Base-by-base conservation (phyloP, 2,113 vertebrate species). In the Ariopsis seemanni region DNA sequence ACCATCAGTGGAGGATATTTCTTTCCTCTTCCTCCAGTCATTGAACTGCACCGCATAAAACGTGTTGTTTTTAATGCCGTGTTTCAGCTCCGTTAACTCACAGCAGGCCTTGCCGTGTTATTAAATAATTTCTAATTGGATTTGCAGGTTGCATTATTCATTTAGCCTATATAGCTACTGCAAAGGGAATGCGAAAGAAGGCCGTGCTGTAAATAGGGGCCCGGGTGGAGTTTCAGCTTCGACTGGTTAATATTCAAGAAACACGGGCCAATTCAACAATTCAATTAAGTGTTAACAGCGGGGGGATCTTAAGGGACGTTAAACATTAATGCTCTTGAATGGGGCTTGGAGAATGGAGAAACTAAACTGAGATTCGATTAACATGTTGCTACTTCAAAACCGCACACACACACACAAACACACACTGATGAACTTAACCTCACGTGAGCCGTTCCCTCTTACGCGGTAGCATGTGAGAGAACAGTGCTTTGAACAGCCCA, bases 261-360 rank as follows among this genome's bases (percentile, higher is more conserved):
- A 88, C 89, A 85, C 50, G 84, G 86, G 30, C 82, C 87, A 88
- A 87, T 87, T 91, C 87, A 88, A 63, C 81, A 80, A 88, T 91
- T 91, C 87, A 89, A 89, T 91, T 90, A 90, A 88, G 84, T 83
- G 34, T 90, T 90, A 90, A 92, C 88, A 87, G 86, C 71, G n/a
- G 79, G 75, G 86, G 57, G 87, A 85, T 89, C 90, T 80, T 90
- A 62, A 62, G 90, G 85, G 84, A 87, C 79, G 84, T 90, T 91
- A 91, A 90, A 90, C 82, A 87, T 90, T 90, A 88, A 90, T 89
- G 83, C 85, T 85, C 27, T 82, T 87, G 75, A 90, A 88, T 83
- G 42, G 84, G 85, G 63, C 78, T 55, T 53, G 25, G 67, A 91
- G 88, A 89, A 86, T 42, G 42, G 62, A 63, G 86, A 86, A 89